Evolutionary conservation across 2,888 invertebrate genomes (phyloP), one percentile per base, ranked within the genome.

Genomic region (Eupithecia tripunctaria): DNA sequence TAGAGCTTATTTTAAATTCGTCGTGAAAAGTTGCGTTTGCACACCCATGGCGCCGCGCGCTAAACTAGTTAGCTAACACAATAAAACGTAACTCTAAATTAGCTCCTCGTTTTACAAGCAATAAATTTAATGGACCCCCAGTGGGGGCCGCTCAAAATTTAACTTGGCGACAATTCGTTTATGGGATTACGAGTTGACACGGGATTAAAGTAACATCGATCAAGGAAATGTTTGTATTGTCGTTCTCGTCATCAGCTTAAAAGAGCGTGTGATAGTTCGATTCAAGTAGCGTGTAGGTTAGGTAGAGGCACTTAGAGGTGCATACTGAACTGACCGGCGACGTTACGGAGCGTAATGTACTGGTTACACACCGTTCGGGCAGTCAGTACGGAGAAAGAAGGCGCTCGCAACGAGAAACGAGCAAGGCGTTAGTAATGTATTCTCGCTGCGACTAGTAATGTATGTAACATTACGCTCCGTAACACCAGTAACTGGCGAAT

Each of bases 41-140:
- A 86, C 89, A 87, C 90, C 91, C 90, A 85, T 81, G 87, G 89
- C 86, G 91, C 82, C 85, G 85, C 86, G 86, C 86, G 81, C 82
- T 90, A 88, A 90, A 89, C 86, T 90, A 90, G 91, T 92, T 91
- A 91, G 88, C 88, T 90, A 92, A 93, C 91, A 92, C 90, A 93
- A 93, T 94, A 93, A 93, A 94, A 91, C 86, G 90, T 88, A 88
- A 90, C 92, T 92, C 88, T 86, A 91, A 93, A 94, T 94, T 94
- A 94, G 93, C 93, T 91, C 82, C 89, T 91, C 93, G 92, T 90
- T 93, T 94, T 94, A 93, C 93, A 92, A 91, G 91, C 91, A 93
- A 93, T 93, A 92, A 93, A 93, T 92, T 91, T 92, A 93, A 93
- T 92, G 88, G 91, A 87, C 90, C 85, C 85, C 86, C 82, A 79